Evolutionary conservation across 2,113 vertebrate species (phyloP).

Genomic region (Sialia sialis): DNA sequence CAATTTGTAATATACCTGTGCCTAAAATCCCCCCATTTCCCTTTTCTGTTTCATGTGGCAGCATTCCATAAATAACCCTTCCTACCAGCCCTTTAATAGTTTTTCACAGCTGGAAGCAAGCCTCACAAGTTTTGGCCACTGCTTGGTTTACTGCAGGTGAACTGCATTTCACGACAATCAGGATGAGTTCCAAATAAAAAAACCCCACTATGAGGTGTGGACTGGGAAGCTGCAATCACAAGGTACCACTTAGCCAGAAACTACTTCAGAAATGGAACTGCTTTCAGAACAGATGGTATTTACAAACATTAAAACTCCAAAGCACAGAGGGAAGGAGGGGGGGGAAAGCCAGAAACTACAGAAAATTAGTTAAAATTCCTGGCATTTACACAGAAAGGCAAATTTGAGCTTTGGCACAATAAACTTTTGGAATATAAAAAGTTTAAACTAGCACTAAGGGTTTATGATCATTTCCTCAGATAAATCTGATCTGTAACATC

Average conservation of each 20-base stretch:
- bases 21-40: not conserved
- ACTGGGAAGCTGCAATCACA: not conserved
- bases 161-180: not conserved
- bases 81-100: not conserved
- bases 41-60: not conserved
- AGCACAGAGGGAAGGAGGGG: not conserved
- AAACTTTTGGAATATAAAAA: not conserved
- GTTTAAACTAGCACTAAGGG: not conserved
- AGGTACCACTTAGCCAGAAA: not conserved
- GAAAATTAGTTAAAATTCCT: not conserved
- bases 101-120: not conserved
- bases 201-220: not conserved
- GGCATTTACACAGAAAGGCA: not conserved
- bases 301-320: not conserved
- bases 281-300: slow-evolving; percentile 1
- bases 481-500: not conserved
- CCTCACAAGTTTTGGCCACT: not conserved
- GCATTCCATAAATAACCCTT: not conserved
- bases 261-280: not conserved
- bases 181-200: not conserved
- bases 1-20: slow-evolving; percentile 11
- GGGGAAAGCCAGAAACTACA: not conserved
- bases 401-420: not conserved
- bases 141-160: not conserved
- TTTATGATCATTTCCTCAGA: not conserved